Base-by-base conservation (phyloP, 2,797 vertebrate genomes). In the Karalla daura region DNA sequence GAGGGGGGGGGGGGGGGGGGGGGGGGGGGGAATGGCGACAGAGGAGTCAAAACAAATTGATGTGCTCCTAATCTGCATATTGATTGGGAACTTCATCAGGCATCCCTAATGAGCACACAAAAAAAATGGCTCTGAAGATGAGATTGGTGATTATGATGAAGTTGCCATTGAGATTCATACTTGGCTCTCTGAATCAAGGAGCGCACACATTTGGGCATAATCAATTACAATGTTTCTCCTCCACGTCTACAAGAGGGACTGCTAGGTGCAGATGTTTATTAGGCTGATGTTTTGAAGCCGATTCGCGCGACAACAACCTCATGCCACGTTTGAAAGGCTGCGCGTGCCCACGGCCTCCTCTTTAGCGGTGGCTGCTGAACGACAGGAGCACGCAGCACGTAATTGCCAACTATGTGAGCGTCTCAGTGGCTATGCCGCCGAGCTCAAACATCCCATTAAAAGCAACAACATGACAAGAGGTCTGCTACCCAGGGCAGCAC, bases 81-180 rank as follows among this genome's bases (percentile, higher is more conserved):
- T 94, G 89, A 93, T 93, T 93, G 85, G 83, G 86, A 92, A 90
- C 76, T 90, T 92, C 88, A 93, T 92, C 92, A 92, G 77, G 72
- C 89, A 74, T 88, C 70, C 43, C 83, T 91, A 91, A 93, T 91
- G 89, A 92, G 87, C 15, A n/a, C 71, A 50, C 63, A 53, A 70
- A 87, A 88, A 72, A 72, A 75, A n/a, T n/a, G 30, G 67, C 40
- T 79, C 75, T 82, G 67, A 77, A 82, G 75, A 86, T 73, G 68
- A 90, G 87, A 81, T 78, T 67, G 70, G 81, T 91, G 87, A 90
- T 91, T 86, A 90, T 85, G 83, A 88, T 86, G 80, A 88, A 85
- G 76, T 75, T 86, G 68, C 78, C 64, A 71, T 87, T 88, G 74
- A 78, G 60, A 83, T 81, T 82, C 77, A 74, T 78, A 77, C 60